Evolutionary conservation across 2,113 vertebrate species (phyloP).

Genomic region (Chaenogobius annularis): DNA sequence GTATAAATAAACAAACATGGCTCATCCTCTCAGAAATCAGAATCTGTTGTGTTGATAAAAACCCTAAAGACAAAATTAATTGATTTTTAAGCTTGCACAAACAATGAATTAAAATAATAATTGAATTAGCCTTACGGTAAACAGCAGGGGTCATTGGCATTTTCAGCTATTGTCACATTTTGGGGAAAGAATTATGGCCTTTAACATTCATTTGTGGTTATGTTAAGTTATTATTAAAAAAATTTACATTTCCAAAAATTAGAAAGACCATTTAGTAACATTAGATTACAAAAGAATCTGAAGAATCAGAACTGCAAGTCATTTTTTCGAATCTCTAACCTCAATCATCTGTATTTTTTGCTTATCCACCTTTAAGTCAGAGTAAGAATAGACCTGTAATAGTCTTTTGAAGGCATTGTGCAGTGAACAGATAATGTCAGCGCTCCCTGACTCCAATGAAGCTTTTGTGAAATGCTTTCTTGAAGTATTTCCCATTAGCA

Average conservation of each 20-base stretch:
- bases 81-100: constrained; percentile 1
- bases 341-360: constrained; percentile 8
- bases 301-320: constrained; percentile 1
- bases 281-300: not conserved
- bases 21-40: not conserved
- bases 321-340: constrained; percentile 17
- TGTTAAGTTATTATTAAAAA: not conserved
- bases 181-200: not conserved
- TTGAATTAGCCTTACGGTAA: not conserved
- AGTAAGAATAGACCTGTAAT: constrained; percentile 19
- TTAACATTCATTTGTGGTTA: not conserved
- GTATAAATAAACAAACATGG: not conserved
- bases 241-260: not conserved
- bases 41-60: not conserved
- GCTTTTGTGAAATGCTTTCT: not conserved
- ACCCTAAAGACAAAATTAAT: not conserved
- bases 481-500: too few species aligned
- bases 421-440: constrained; percentile 8
- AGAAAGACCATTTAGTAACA: not conserved
- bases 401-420: constrained; percentile 18
- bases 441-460: not conserved
- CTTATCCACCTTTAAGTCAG: not conserved
- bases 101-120: not conserved
- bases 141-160: not conserved
- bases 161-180: not conserved